A percentile compares a stretch with the other conserved stretches of the same genome.
phyloP scores from a whole-genome alignment of 2,797 vertebrate species.

The Lepidocolaptes lacrymiger region DNA sequence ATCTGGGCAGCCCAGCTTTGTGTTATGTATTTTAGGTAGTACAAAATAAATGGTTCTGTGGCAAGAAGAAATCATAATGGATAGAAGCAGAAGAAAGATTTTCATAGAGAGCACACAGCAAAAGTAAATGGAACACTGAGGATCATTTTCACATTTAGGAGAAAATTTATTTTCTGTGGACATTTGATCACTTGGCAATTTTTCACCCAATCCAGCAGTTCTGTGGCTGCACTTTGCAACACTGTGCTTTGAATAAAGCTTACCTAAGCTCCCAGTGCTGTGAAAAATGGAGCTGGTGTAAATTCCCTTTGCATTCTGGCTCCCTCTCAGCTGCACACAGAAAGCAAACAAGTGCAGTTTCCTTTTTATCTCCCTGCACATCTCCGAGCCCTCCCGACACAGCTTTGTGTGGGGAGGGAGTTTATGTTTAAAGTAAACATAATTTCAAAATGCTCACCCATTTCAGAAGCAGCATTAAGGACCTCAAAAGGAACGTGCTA shows the following conservation, averaged over 20 bases:
- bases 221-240: neutral
- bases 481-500: slow-evolving; percentile 30
- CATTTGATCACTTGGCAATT: neutral
- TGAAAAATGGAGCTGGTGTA: neutral
- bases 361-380: slow-evolving; percentile 14
- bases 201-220: neutral
- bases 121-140: neutral
- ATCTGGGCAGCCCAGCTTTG: neutral
- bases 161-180: neutral
- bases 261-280: neutral
- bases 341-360: slow-evolving; percentile 21
- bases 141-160: neutral
- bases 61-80: neutral
- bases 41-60: neutral
- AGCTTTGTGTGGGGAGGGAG: neutral
- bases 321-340: neutral
- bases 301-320: slow-evolving; percentile 9
- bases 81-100: neutral
- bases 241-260: neutral
- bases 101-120: neutral
- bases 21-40: neutral
- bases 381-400: neutral
- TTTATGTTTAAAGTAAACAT: slow-evolving; percentile 41
- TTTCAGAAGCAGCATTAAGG: slow-evolving; percentile 57
- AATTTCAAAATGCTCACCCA: slow-evolving; percentile 39